phyloP scores from a whole-genome alignment of 2,797 vertebrate genomes.

The Euthynnus affinis region DNA sequence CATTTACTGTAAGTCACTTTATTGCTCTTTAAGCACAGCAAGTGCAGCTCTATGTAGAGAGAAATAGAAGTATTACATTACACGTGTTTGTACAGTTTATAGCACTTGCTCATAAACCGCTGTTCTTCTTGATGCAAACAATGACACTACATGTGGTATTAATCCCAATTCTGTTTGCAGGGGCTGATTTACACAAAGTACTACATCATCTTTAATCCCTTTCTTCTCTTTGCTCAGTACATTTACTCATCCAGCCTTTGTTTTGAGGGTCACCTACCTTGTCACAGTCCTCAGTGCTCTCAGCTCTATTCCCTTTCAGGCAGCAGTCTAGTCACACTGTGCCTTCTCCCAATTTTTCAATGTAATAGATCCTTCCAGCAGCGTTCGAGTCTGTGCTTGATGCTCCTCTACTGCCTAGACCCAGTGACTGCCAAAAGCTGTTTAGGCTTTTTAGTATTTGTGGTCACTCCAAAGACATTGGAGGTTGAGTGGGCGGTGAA shows the following conservation, averaged over 20 bases:
- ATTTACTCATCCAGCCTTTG: conserved; percentile 44
- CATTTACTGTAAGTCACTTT: conserved; percentile 9
- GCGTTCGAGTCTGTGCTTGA: conserved; percentile 64
- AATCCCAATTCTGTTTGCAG: conserved; percentile 10
- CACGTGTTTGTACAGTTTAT: background rate
- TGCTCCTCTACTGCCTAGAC: conserved; percentile 71
- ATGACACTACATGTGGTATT: conserved; percentile 26
- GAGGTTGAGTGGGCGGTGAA: conserved; percentile 72
- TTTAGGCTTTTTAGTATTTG: conserved; percentile 78
- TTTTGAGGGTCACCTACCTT: conserved; percentile 82
- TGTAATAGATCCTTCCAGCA: conserved; percentile 86
- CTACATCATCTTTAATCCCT: conserved; percentile 22
- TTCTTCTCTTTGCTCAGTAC: conserved; percentile 36
- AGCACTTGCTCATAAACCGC: background rate
- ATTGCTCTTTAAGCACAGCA: conserved; percentile 7
- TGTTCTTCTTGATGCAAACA: conserved; percentile 19
- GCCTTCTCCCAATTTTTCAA: conserved; percentile 74
- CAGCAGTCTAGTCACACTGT: conserved; percentile 75
- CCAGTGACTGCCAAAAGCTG: conserved; percentile 78
- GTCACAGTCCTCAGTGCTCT: conserved; percentile 72
- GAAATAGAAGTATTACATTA: conserved; percentile 17
- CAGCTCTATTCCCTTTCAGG: conserved; percentile 74
- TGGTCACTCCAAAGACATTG: conserved; percentile 72
- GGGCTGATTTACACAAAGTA: conserved; percentile 22
- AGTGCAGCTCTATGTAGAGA: conserved; percentile 9